Evolutionary conservation across 2,113 vertebrate genomes (phyloP), one percentile per base, ranked within the genome.

Genomic region (Columba janthina): DNA sequence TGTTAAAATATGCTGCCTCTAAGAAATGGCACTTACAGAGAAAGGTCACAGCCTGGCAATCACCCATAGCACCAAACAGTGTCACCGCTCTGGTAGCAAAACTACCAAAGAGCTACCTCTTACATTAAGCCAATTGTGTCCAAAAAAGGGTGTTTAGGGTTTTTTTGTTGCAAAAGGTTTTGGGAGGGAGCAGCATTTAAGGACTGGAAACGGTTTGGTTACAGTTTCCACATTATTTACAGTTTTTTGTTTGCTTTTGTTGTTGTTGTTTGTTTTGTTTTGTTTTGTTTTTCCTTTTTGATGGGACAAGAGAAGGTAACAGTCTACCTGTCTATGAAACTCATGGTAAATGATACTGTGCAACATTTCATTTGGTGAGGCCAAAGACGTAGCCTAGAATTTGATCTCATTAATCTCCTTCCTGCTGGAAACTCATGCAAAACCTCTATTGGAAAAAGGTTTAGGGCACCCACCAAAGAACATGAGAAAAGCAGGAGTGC

Each of bases 121-220:
- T 25, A 4, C 0, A 0, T 38, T 32, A 56, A 64, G 42, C 2
- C 1, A 32, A 7, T 12, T 36, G 15, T 2, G 3, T 14, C 57
- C 53, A 50, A 28, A 80, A 40, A 1, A 50, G 13, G 3, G 12
- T 19, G 14, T 44, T 70, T 3, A 12, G 18, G 6, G 29, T 2
- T 3, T 28, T 42, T 12, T 34, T 54, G 11, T 36, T 78, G 75
- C n/a, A 82, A 48, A 81, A 57, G 5, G 2, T 12, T 51, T n/a
- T 60, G 42, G 42, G 28, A 67, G 51, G 25, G 15, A 51, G 12
- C 22, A 19, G 28, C 31, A 6, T 0, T 9, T 42, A 65, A 13
- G 14, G 12, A 25, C 29, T 65, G 44, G 50, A 58, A 64, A 72
- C 12, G 2, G 51, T 69, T 79, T 64, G 44, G 48, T 79, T 83